Base-by-base conservation (phyloP, 2,888 invertebrate genomes). In the Incurvaria masculella region DNA sequence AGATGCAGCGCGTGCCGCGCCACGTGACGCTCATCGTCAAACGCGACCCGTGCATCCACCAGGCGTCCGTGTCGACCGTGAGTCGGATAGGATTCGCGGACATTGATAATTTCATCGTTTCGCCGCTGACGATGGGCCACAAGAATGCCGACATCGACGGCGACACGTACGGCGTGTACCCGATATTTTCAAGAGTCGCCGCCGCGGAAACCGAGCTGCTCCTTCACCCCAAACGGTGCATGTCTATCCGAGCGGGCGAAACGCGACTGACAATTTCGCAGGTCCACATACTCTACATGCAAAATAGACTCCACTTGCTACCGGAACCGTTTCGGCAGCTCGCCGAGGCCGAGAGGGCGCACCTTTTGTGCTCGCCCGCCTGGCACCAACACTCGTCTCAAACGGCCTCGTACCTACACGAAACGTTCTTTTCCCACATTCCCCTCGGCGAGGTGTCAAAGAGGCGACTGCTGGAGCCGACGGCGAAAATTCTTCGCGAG, bases 111-210 rank as follows among this genome's bases (percentile, higher is more conserved):
- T 21, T 21, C n/a, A 21, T 42, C 16, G 42, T 42, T 14, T 42
- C 42, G 6, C 42, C 42, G n/a, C 21, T 42, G 21, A 42, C 42
- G n/a, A 42, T 42, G 42, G 42, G 21, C 8, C 42, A 42, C 16
- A 42, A 42, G 16, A 42, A 42, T 21, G 42, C 42, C 42, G 42
- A 42, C 21, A 42, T 42, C n/a, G 42, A 42, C 21, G 42, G 42
- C 14, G 42, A 42, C 21, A 42, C 42, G 21, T 42, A 42, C 21
- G 21, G 42, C 21, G 21, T 21, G 21, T 42, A 42, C 16, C 42
- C 42, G 21, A 42, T 42, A n/a, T 20, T 21, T 42, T 42, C 42
- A n/a, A 14, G 14, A 16, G 17, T 42, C 2, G 42, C 42, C 11
- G 21, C 21, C 19, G 16, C 21, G 16, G 42, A 42, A n/a, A 21